Conservation (phyloP, 2,797 vertebrate genomes). For the Labeo calbasu region DNA sequence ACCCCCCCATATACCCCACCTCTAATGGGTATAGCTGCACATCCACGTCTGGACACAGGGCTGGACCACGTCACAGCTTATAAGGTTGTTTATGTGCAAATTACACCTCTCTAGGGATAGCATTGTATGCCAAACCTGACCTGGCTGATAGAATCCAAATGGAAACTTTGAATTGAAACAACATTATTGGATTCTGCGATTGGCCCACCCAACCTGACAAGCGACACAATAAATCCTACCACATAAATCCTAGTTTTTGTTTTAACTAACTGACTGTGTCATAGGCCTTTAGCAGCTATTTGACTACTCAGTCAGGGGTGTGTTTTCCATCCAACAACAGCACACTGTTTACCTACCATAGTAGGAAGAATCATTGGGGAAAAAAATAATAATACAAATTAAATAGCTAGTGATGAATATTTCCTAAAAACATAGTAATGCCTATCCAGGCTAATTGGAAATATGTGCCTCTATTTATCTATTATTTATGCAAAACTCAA, state of each 20-base stretch:
- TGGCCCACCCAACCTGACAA: not conserved
- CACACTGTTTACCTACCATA: not conserved
- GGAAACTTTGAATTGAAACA: constrained; percentile 33
- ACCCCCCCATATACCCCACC: constrained; percentile 13
- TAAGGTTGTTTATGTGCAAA: constrained; percentile 37
- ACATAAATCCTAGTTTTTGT: not conserved
- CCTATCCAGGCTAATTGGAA: too few species aligned
- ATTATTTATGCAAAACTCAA: too few species aligned
- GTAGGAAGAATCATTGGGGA: not conserved
- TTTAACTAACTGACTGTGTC: not conserved
- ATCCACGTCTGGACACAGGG: constrained; percentile 26
- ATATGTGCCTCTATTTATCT: too few species aligned
- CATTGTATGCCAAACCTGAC: constrained; percentile 30
- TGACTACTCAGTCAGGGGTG: too few species aligned
- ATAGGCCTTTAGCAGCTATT: not conserved
- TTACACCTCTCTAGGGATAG: constrained; percentile 26
- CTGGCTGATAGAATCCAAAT: constrained; percentile 40
- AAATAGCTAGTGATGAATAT: not conserved
- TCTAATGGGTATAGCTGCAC: constrained; percentile 35
- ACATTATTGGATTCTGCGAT: not conserved
- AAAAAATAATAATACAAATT: not conserved
- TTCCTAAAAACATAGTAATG: not conserved
- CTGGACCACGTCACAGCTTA: constrained; percentile 10
- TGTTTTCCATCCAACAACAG: not conserved
- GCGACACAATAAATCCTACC: not conserved